phyloP scores from a whole-genome alignment of 2,888 invertebrate species.

The Syrista parreyssii region DNA sequence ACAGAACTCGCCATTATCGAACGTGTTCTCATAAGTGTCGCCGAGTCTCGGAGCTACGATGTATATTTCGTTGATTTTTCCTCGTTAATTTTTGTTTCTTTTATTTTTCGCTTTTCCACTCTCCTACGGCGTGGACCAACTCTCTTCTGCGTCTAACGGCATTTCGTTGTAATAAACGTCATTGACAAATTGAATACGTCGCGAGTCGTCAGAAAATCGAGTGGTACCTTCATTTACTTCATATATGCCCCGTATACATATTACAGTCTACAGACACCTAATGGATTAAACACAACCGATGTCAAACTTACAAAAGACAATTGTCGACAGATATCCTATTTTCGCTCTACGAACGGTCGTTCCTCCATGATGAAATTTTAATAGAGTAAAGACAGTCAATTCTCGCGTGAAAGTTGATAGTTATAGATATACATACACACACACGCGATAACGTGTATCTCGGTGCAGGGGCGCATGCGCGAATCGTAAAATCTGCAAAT shows the following conservation, averaged over 20 bases:
- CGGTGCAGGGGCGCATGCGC: too few species aligned
- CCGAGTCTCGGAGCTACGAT: neutral
- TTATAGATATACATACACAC: neutral
- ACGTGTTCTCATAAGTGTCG: conserved; percentile 31
- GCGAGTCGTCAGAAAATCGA: neutral
- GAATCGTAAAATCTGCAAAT: too few species aligned
- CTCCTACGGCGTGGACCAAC: neutral
- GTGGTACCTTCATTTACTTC: neutral
- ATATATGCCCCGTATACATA: neutral
- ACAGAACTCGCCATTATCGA: conserved; percentile 31
- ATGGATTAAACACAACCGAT: neutral
- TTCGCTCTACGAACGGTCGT: neutral
- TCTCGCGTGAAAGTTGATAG: neutral
- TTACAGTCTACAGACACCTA: neutral
- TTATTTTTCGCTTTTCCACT: neutral
- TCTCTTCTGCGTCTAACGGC: neutral
- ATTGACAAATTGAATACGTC: conserved; percentile 34
- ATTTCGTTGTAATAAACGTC: conserved; percentile 40
- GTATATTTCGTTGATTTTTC: conserved; percentile 29
- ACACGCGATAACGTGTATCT: neutral
- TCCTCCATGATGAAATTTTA: neutral
- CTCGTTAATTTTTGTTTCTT: conserved; percentile 19
- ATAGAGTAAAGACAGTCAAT: neutral
- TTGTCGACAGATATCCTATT: neutral
- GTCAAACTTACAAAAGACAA: neutral